Evolutionary conservation across 2,888 invertebrate species (phyloP), one percentile per base, ranked within the genome.

Genomic region (Ochropleura leucogaster): DNA sequence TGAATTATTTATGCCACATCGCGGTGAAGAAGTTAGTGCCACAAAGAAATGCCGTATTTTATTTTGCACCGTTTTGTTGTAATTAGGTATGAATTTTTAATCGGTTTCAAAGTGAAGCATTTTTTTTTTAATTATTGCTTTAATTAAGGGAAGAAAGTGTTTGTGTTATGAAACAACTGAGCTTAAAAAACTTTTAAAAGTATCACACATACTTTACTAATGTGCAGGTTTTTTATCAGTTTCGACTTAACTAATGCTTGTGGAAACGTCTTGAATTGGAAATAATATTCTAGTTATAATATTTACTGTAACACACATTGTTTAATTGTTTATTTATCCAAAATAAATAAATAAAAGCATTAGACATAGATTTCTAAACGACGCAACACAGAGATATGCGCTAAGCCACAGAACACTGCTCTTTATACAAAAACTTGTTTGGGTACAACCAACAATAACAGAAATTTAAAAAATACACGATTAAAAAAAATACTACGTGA

Each of bases 1-100:
- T 92, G 91, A 91, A 92, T 93, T 89, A 92, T 92, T 92, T 86
- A 87, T 83, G 68, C 79, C 59, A 67, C 71, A 64, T 55, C 57
- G 68, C 57, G 30, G 59, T 69, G 30, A 77, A 57, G 72, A 85
- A 72, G 53, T 71, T 71, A 65, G 64, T 72, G 66, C 72, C 68
- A 74, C 80, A 69, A 75, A 79, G 76, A 78, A 76, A 77, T 70
- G 49, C 68, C 73, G 53, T 85, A 30, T 59, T 77, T 82, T 73
- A 79, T 77, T 86, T 77, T 82, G 40, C 73, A 60, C 69, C 14
- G 49, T 51, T 68, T 55, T 47, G 14, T 60, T 64, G 66, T 72
- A 73, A 83, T 71, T 66, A 72, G n/a, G 79, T 72, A 60, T 68
- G 51, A 74, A 72, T 63, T 65, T 75, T 75, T 75, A 68, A 72